A percentile compares a stretch with the other conserved stretches of the same genome.
Evolutionary conservation across 2,113 vertebrate genomes (phyloP).

Genomic region (Gadus macrocephalus): DNA sequence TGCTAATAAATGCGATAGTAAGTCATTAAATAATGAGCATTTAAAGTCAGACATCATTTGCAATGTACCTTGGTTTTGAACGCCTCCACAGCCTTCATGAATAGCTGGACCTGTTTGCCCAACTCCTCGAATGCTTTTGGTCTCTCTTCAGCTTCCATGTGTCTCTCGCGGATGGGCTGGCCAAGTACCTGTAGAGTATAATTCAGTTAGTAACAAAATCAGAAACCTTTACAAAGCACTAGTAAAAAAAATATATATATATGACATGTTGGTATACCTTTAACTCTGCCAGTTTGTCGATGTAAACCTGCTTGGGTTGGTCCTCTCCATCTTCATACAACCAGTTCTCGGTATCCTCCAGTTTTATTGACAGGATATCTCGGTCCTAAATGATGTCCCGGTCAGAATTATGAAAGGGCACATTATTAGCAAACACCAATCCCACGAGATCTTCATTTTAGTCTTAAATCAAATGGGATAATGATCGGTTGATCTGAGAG

Average conservation of each 20-base stretch:
- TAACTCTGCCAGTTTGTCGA: slow-evolving; percentile 88
- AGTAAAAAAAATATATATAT: background rate
- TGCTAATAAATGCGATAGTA: background rate
- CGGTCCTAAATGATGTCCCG: slow-evolving; percentile 73
- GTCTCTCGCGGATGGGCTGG: slow-evolving; percentile 88
- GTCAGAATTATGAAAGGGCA: background rate
- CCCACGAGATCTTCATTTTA: too few relatives aligned
- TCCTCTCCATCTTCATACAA: slow-evolving; percentile 97
- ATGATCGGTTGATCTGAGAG: too few relatives aligned
- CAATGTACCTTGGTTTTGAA: slow-evolving; percentile 89
- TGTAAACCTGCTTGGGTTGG: slow-evolving; percentile 94
- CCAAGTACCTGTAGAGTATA: slow-evolving; percentile 76
- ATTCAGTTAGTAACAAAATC: background rate
- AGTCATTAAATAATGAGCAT: background rate
- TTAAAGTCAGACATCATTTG: background rate
- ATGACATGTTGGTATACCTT: slow-evolving; percentile 76
- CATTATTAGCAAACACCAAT: too few relatives aligned
- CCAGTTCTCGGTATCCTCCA: slow-evolving; percentile 95
- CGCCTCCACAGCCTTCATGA: slow-evolving; percentile 90
- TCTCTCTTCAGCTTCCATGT: slow-evolving; percentile 87
- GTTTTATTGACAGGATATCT: slow-evolving; percentile 82
- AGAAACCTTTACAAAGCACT: background rate
- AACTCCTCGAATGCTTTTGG: slow-evolving; percentile 94
- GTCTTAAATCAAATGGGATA: background rate
- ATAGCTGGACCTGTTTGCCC: slow-evolving; percentile 93